Evolutionary conservation across 2,797 vertebrate species (phyloP).

Genomic region (Momotus momota): DNA sequence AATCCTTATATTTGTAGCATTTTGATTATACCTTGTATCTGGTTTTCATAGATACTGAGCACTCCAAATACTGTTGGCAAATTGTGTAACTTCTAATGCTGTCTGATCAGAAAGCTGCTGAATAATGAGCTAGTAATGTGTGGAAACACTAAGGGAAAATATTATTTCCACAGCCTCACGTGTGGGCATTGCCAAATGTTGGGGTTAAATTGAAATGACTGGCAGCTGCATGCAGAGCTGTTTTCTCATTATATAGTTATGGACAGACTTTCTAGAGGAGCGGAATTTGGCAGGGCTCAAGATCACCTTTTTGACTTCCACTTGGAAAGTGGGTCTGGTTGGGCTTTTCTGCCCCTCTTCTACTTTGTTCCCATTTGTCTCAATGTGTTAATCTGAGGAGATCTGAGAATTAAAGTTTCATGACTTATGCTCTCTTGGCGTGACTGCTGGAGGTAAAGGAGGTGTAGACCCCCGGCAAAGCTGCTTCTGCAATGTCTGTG

Average conservation of each 20-base stretch:
- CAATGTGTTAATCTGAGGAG: neutral
- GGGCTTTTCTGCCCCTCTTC: neutral
- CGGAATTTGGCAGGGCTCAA: neutral
- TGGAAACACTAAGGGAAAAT: neutral
- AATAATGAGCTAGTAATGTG: neutral
- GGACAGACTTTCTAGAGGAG: neutral
- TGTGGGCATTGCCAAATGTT: neutral
- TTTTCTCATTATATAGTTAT: neutral
- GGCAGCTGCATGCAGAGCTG: neutral
- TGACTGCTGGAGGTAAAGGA: neutral
- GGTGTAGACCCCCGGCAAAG: neutral
- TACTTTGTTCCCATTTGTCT: neutral
- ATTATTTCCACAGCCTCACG: neutral
- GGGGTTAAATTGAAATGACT: neutral
- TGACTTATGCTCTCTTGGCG: neutral
- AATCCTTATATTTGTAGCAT: neutral
- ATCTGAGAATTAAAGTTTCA: fast-evolving
- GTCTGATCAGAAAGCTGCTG: neutral
- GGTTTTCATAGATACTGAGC: neutral
- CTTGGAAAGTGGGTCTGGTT: neutral
- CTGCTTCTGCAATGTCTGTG: neutral
- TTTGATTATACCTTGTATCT: neutral
- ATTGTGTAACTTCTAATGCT: neutral
- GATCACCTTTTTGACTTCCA: neutral
- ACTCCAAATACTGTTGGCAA: neutral